These are phyloP conservation scores for Eulemur albifrons DNA, from an alignment of 2,797 vertebrate genomes.

Conservation along the genomic window DNA sequence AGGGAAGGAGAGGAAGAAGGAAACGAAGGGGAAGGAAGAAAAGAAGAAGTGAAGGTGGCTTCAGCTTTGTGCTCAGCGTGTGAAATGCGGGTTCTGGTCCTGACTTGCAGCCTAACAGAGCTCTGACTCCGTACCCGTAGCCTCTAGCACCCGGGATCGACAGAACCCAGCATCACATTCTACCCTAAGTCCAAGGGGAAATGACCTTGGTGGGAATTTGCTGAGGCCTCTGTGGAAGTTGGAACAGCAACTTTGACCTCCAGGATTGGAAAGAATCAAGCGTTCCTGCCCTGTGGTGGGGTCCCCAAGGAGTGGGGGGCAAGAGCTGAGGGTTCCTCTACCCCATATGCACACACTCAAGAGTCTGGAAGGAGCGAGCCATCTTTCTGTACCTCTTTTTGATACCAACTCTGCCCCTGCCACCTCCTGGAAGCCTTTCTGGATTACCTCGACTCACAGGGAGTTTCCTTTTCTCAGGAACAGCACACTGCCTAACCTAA, in stretches of 20 bases:
- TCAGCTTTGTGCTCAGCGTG: not conserved
- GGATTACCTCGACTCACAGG: not conserved
- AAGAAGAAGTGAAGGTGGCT: not conserved
- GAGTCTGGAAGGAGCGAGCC: not conserved
- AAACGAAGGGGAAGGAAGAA: not conserved
- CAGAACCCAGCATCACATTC: constrained; percentile 70
- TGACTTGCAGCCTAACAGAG: constrained; percentile 68
- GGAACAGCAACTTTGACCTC: not conserved
- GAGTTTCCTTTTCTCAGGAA: not conserved
- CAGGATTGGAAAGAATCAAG: not conserved
- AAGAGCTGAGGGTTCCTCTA: not conserved
- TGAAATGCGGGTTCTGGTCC: not conserved
- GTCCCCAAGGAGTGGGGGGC: not conserved
- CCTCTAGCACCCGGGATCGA: constrained; percentile 32
- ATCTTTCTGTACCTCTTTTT: not conserved
- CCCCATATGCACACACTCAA: fast-evolving
- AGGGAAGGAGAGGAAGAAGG: too few species aligned
- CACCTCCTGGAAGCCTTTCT: not conserved
- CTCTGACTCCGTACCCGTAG: constrained; percentile 59
- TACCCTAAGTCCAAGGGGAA: constrained; percentile 61
- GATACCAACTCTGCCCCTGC: not conserved
- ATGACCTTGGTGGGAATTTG: constrained; percentile 73
- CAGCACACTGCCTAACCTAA: not conserved
- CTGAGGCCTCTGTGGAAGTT: not conserved
- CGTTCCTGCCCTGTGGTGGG: not conserved